Evolutionary conservation across 2,888 invertebrate genomes (phyloP), one percentile per base, ranked within the genome.

Genomic region (Amblyteles armatorius): DNA sequence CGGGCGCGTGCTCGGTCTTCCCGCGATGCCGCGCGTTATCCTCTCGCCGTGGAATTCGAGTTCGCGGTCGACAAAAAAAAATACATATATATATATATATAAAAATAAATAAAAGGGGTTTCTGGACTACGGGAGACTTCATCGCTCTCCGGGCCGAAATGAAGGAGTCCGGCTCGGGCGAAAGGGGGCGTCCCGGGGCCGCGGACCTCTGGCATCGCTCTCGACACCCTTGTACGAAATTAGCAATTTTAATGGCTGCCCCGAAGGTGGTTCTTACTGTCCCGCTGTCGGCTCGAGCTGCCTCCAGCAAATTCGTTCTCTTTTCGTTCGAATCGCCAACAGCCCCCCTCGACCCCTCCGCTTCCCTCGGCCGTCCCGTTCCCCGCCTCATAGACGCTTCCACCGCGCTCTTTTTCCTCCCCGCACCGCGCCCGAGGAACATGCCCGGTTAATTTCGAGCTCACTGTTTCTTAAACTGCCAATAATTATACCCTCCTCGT

Each of bases 181-280:
- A 71, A 57, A 80, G 65, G 79, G 44, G 29, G 36, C 40, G 44
- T n/a, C 22, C 57, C 16, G 19, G 55, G 40, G n/a, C 44, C 36
- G 44, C 52, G 44, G 63, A 60, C 69, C 63, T 26, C 60, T 44
- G 83, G 63, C 60, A 57, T 60, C 76, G 52, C 68, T 89, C 86
- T 88, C 88, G 88, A 88, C 88, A 88, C 87, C 88, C 88, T 88
- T 86, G 87, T 88, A 86, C 82, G 77, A 82, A 87, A 91, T 91
- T 90, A 91, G 91, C 91, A 91, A 91, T 91, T 91, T 91, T 90
- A 91, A 91, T 91, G 84, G 82, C 44, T 68, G 77, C 77, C 77
- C 80, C 77, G 67, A 77, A 82, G 79, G 69, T 69, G 60, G 72
- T 77, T 85, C 77, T 80, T 80, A 79, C 50, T 77, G 57, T 72